phyloP scores from a whole-genome alignment of 2,888 invertebrate genomes.

The Papilio elwesi region DNA sequence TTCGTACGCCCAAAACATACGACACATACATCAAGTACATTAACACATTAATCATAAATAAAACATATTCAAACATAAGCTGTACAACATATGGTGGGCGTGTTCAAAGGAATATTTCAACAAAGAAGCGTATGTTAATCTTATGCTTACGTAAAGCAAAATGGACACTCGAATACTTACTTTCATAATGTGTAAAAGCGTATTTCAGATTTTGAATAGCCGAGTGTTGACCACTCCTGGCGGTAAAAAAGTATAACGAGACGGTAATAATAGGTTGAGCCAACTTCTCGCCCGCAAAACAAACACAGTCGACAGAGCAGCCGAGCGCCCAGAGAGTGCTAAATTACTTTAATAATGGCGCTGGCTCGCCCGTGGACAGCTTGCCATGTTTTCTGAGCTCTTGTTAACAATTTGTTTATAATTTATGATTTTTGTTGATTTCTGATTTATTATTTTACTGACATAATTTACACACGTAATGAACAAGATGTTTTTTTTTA shows the following conservation, averaged over 20 bases:
- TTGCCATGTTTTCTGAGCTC: conserved; percentile 22
- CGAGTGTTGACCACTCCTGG: conserved; percentile 64
- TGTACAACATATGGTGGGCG: conserved; percentile 12
- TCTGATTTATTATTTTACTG: conserved; percentile 29
- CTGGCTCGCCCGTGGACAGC: conserved; percentile 32
- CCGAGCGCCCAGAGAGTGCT: conserved; percentile 66
- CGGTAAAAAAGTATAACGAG: conserved; percentile 76
- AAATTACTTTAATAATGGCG: conserved; percentile 74
- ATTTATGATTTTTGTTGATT: conserved; percentile 36
- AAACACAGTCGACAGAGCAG: conserved; percentile 77
- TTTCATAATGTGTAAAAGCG: conserved; percentile 38
- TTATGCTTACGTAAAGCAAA: conserved; percentile 23
- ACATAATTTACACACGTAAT: not conserved
- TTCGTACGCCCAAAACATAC: not conserved
- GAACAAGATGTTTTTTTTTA: not conserved
- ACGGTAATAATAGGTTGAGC: conserved; percentile 80
- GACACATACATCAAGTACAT: not conserved
- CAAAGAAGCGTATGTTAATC: conserved; percentile 17
- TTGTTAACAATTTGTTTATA: conserved; percentile 35
- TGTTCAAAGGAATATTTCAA: conserved; percentile 9
- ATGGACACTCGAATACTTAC: conserved; percentile 18
- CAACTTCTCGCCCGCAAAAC: conserved; percentile 83
- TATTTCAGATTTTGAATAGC: conserved; percentile 43
- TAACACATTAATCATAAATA: conserved; percentile 7
- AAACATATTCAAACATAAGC: conserved; percentile 9